These are phyloP conservation scores for Ctenopoma kingsleyae DNA, from an alignment of 2,797 vertebrate species.

Conservation along the genomic window DNA sequence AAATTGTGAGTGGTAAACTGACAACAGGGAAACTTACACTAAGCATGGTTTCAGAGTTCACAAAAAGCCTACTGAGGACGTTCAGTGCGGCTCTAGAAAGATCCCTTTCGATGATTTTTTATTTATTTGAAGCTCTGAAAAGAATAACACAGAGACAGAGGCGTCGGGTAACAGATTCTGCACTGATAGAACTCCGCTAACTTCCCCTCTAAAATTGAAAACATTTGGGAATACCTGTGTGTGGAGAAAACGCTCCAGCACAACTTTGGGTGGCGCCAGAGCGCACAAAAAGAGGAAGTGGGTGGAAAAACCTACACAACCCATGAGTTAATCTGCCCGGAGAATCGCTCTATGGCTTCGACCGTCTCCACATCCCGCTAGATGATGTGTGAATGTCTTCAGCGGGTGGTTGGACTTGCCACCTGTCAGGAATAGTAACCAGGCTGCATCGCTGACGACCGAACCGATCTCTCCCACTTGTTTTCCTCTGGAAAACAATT, in stretches of 20 bases:
- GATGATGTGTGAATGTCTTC: conserved; percentile 57
- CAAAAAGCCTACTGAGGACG: neutral
- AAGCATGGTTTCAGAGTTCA: neutral
- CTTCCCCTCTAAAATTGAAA: neutral
- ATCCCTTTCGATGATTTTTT: conserved; percentile 32
- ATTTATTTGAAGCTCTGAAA: conserved; percentile 24
- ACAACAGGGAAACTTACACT: neutral
- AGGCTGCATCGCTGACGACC: conserved; percentile 1
- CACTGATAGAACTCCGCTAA: neutral
- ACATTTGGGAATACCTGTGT: conserved; percentile 32
- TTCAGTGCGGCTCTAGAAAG: conserved; percentile 13
- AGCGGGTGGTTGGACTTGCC: conserved; percentile 53
- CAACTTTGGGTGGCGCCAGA: conserved; percentile 81
- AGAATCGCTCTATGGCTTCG: conserved; percentile 50
- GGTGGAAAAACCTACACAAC: neutral
- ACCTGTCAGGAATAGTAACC: conserved; percentile 61
- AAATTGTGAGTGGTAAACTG: neutral
- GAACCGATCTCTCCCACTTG: conserved; percentile 24
- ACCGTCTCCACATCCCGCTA: conserved; percentile 53
- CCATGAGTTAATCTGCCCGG: conserved; percentile 59
- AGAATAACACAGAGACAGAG: conserved; percentile 17
- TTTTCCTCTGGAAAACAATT: neutral
- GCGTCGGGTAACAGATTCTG: neutral
- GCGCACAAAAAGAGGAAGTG: conserved; percentile 58
- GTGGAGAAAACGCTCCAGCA: conserved; percentile 8